Conservation (phyloP, 2,797 vertebrate species). For the Cebuella pygmaea region DNA sequence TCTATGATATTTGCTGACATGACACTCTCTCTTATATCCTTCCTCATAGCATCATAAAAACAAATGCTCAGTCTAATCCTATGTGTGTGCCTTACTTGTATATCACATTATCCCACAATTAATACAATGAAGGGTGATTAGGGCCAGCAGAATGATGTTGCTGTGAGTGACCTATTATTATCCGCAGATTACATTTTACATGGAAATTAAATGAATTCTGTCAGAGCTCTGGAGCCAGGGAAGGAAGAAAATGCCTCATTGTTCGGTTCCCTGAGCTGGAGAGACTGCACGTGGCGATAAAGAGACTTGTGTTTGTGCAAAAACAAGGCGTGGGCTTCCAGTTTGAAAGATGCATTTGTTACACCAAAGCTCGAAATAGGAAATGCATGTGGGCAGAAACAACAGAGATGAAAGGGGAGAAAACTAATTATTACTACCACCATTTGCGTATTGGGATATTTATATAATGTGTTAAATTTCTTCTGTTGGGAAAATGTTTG, state of each 20-base stretch:
- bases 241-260: constrained; percentile 72
- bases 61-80: constrained; percentile 50
- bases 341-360: constrained; percentile 68
- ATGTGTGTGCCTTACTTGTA: constrained; percentile 10
- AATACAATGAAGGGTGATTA: constrained; percentile 79
- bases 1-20: neutral
- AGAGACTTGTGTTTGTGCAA: constrained; percentile 69
- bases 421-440: constrained; percentile 73
- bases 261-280: constrained; percentile 50
- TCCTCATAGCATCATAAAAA: constrained; percentile 47
- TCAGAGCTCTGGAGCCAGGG: constrained; percentile 38
- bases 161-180: constrained; percentile 84
- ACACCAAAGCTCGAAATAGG: constrained; percentile 54
- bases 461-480: constrained; percentile 75
- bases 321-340: constrained; percentile 62
- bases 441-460: constrained; percentile 54
- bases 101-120: constrained; percentile 78
- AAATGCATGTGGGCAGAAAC: constrained; percentile 71
- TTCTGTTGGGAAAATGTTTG: constrained; percentile 41
- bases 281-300: constrained; percentile 62
- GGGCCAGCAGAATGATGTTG: constrained; percentile 76
- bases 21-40: neutral
- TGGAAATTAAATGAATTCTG: constrained; percentile 77
- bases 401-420: constrained; percentile 66
- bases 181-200: constrained; percentile 75